Evolutionary conservation across 2,888 invertebrate genomes (phyloP).

Genomic region (Ennomos erosarius): DNA sequence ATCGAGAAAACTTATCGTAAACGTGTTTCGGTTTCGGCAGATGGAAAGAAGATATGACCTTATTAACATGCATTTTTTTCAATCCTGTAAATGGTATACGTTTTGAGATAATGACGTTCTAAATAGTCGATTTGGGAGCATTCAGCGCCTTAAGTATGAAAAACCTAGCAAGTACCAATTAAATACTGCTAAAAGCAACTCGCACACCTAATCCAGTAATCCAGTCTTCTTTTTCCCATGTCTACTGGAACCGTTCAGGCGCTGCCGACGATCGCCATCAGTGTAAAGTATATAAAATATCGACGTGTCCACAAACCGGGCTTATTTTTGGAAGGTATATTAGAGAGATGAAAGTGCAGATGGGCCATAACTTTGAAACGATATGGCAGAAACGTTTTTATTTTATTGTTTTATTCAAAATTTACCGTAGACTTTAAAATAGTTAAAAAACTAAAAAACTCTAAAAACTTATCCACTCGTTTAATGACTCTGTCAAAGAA

Average conservation of each 20-base stretch:
- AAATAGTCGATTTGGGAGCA: too few species aligned
- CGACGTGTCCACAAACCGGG: conserved; percentile 52
- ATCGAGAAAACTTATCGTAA: too few species aligned
- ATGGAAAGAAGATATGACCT: too few species aligned
- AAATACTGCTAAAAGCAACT: too few species aligned
- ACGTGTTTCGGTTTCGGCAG: too few species aligned
- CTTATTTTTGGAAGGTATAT: conserved; percentile 63
- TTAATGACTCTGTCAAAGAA: conserved; percentile 27
- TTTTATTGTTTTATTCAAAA: conserved; percentile 28
- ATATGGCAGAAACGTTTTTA: conserved; percentile 32
- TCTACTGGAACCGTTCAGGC: conserved; percentile 29
- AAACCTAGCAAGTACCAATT: too few species aligned
- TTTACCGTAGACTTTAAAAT: conserved; percentile 17
- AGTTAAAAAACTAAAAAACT: conserved; percentile 21
- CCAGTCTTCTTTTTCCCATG: conserved; percentile 18
- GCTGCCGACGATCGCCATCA: conserved; percentile 46
- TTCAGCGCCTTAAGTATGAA: too few species aligned
- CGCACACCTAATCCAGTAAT: not conserved
- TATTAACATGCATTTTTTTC: too few species aligned
- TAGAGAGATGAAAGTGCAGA: conserved; percentile 48
- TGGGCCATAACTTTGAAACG: conserved; percentile 34
- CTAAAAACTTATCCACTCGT: conserved; percentile 19
- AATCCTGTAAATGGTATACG: too few species aligned
- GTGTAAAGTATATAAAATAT: conserved; percentile 74
- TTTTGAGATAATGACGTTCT: too few species aligned